phyloP scores from a whole-genome alignment of 2,797 vertebrate species.

The Podarcis siculus region DNA sequence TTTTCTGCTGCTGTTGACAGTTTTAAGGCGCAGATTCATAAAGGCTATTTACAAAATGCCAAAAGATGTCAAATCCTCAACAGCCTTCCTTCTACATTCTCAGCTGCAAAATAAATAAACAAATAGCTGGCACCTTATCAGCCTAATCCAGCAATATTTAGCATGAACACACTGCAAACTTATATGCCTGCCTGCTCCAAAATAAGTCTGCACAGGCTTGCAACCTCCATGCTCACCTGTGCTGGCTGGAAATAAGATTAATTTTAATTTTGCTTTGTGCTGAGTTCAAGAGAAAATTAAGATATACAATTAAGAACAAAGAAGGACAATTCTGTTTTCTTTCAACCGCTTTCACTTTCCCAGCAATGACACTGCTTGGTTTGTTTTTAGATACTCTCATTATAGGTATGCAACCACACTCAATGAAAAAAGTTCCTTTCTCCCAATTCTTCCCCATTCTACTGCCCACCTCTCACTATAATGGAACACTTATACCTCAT shows the following conservation, averaged over 20 bases:
- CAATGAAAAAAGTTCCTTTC: background rate
- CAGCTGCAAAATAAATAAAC: constrained; percentile 68
- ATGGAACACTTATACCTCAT: background rate
- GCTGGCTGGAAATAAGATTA: constrained; percentile 74
- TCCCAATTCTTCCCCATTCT: too few relatives aligned
- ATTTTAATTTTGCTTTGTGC: constrained; percentile 78
- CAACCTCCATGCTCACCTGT: too few relatives aligned
- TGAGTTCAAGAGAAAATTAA: constrained; percentile 66
- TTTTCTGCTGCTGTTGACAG: constrained; percentile 81
- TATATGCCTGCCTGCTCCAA: background rate
- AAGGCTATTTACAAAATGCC: constrained; percentile 84
- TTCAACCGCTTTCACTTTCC: constrained; percentile 63
- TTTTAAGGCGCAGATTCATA: constrained; percentile 82
- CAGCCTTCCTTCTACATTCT: constrained; percentile 80
- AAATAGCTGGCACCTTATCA: constrained; percentile 81
- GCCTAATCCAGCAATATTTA: constrained; percentile 83
- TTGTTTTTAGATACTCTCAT: constrained; percentile 29
- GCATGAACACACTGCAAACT: constrained; percentile 67
- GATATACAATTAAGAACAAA: constrained; percentile 65
- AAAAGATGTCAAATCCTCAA: constrained; percentile 82
- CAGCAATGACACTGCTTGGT: constrained; percentile 44
- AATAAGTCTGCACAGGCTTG: background rate
- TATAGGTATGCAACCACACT: background rate
- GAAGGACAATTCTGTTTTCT: constrained; percentile 66
- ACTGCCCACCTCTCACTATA: too few relatives aligned